Conservation (phyloP, 2,113 vertebrate species). For the Catagonus wagneri region DNA sequence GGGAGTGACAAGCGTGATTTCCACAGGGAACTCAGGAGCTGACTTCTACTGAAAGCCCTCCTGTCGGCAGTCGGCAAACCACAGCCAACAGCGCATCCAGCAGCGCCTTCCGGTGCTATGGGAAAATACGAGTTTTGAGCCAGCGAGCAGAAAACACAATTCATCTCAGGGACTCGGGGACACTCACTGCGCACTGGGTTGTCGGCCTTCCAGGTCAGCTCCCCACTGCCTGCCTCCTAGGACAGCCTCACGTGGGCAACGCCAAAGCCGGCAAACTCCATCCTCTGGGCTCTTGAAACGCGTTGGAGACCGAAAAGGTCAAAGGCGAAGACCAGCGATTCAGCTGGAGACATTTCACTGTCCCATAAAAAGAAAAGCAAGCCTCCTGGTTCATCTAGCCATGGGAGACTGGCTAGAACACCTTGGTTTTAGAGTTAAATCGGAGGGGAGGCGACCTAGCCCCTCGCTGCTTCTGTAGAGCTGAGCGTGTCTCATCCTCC, state of each 20-base stretch:
- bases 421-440: neutral
- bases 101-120: neutral
- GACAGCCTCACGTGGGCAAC: neutral
- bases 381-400: neutral
- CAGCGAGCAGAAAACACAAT: neutral
- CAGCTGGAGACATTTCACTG: neutral
- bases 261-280: neutral
- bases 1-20: slow-evolving; percentile 81
- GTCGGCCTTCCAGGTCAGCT: neutral
- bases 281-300: neutral
- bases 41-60: slow-evolving; percentile 74
- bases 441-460: neutral
- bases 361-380: neutral
- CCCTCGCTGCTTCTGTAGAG: neutral
- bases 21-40: slow-evolving; percentile 75
- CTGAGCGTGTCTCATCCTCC: neutral
- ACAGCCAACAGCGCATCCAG: slow-evolving; percentile 15
- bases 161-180: neutral
- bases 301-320: neutral
- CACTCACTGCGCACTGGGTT: rapidly evolving
- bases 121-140: neutral
- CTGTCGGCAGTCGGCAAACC: slow-evolving; percentile 6
- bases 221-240: neutral
- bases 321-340: neutral
- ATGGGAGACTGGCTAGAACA: neutral